These are phyloP conservation scores for Hemicordylus capensis DNA, from an alignment of 2,113 vertebrate species.

Conservation along the genomic window DNA sequence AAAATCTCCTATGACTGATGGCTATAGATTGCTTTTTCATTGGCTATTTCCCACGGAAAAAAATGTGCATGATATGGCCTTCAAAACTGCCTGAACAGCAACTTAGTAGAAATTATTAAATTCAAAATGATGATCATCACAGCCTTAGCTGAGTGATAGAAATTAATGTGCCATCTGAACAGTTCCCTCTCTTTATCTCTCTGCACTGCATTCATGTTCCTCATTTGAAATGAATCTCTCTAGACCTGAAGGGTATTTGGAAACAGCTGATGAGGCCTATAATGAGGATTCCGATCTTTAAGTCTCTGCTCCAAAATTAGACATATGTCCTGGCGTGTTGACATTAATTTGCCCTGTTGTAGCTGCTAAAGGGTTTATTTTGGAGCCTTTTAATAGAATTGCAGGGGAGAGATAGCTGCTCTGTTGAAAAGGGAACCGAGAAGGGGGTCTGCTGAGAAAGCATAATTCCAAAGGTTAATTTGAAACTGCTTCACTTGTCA, in stretches of 20 bases:
- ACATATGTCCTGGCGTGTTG: slow-evolving; percentile 67
- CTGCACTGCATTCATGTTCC: slow-evolving; percentile 56
- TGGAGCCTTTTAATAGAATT: slow-evolving; percentile 62
- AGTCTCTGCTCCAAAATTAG: slow-evolving; percentile 68
- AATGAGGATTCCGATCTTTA: slow-evolving; percentile 68
- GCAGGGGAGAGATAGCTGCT: slow-evolving; percentile 49
- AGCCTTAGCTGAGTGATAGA: slow-evolving; percentile 52
- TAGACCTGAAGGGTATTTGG: slow-evolving; percentile 66
- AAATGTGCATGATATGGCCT: slow-evolving; percentile 10
- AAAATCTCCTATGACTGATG: slow-evolving; percentile 22
- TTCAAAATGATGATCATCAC: slow-evolving; percentile 37
- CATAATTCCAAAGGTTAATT: slow-evolving; percentile 68
- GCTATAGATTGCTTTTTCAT: background rate
- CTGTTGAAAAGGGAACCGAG: slow-evolving; percentile 27
- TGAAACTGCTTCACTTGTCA: slow-evolving; percentile 50
- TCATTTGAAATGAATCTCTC: slow-evolving; percentile 65
- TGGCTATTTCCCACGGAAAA: slow-evolving; percentile 8
- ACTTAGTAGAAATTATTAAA: slow-evolving; percentile 41
- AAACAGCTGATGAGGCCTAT: slow-evolving; percentile 63
- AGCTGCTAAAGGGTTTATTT: slow-evolving; percentile 64
- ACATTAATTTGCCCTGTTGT: slow-evolving; percentile 68
- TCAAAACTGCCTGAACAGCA: slow-evolving; percentile 20
- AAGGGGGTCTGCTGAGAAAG: slow-evolving; percentile 38
- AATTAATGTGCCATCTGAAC: slow-evolving; percentile 65
- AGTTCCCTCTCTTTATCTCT: slow-evolving; percentile 26